phyloP scores from a whole-genome alignment of 2,113 vertebrate species.

The Maccullochella peelii region DNA sequence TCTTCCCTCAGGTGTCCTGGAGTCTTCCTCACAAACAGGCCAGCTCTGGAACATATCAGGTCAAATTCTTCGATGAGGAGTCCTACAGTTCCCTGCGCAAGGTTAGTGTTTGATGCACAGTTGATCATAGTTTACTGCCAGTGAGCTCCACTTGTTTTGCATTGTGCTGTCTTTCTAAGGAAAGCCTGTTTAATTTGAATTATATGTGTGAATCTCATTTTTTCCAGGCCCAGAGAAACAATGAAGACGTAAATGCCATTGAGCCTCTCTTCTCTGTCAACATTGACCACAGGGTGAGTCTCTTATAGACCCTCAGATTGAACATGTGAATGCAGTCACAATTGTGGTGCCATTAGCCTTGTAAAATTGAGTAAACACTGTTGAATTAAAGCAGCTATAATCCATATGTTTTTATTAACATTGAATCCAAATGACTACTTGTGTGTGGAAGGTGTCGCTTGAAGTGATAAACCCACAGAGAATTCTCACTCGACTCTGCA shows the following conservation, averaged over 20 bases:
- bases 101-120: constrained; percentile 64
- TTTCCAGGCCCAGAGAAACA: constrained; percentile 92
- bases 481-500: background rate
- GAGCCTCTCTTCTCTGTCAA: constrained; percentile 91
- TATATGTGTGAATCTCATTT: background rate
- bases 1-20: constrained; percentile 89
- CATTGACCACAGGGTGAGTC: constrained; percentile 92
- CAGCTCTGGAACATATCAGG: constrained; percentile 90
- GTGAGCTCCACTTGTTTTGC: background rate
- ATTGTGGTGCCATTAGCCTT: background rate
- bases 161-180: background rate
- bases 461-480: background rate
- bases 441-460: background rate
- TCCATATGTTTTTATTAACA: background rate
- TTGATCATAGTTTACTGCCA: background rate
- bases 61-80: constrained; percentile 95
- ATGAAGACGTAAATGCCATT: constrained; percentile 89
- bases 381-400: background rate
- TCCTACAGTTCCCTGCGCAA: constrained; percentile 91
- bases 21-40: constrained; percentile 91
- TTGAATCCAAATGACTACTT: background rate
- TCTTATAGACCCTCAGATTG: background rate
- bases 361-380: background rate
- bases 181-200: background rate
- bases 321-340: background rate